Conservation (phyloP, 2,113 vertebrate genomes). For the Pontoporia blainvillei region DNA sequence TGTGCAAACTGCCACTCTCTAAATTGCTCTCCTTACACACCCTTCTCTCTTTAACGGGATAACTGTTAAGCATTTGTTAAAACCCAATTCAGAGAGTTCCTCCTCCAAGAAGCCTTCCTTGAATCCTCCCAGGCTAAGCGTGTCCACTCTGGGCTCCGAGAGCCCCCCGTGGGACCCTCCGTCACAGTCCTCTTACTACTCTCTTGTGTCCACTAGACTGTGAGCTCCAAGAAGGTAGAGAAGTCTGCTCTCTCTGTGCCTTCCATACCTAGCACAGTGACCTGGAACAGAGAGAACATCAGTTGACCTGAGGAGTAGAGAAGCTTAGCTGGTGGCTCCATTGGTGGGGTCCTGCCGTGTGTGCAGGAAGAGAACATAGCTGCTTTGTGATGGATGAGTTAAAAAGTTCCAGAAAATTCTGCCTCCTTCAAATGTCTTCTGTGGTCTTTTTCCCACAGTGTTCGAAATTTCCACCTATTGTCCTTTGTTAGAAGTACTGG, state of each 20-base stretch:
- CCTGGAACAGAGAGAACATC: background rate
- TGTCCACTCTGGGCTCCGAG: background rate
- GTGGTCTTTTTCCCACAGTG: background rate
- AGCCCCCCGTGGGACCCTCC: background rate
- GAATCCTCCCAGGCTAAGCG: background rate
- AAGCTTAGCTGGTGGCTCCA: background rate
- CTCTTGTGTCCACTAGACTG: background rate
- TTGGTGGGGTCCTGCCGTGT: accelerated
- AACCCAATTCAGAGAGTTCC: background rate
- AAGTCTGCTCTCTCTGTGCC: background rate
- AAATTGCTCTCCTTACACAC: background rate
- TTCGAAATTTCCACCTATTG: background rate
- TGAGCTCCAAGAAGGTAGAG: background rate
- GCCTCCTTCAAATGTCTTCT: background rate
- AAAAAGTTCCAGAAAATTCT: background rate
- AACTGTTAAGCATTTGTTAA: background rate
- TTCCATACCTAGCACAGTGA: background rate
- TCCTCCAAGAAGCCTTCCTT: background rate
- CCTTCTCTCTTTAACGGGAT: background rate
- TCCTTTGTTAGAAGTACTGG: background rate
- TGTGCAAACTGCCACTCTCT: background rate
- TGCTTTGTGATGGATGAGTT: background rate
- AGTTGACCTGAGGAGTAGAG: background rate
- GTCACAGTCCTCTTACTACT: background rate
- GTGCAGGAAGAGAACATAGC: background rate